phyloP scores from a whole-genome alignment of 2,113 vertebrate species.

The Silurus glanis region DNA sequence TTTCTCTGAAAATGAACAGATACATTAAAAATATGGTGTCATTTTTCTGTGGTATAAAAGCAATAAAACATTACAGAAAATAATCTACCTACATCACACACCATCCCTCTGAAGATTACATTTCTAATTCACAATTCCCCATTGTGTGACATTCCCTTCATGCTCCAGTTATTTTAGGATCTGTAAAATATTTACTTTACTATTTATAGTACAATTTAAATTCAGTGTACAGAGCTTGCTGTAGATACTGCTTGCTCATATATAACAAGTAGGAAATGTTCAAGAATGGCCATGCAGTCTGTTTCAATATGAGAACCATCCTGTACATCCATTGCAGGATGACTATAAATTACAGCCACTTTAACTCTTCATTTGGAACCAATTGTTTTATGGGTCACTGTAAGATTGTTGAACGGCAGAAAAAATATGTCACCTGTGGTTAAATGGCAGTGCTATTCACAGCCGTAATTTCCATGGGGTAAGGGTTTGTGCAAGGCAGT shows the following conservation, averaged over 20 bases:
- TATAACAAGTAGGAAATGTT: not conserved
- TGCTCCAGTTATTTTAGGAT: not conserved
- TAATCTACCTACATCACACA: not conserved
- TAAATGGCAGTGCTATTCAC: slow-evolving; percentile 42
- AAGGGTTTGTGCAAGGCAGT: not conserved
- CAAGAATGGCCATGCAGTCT: not conserved
- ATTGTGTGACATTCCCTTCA: not conserved
- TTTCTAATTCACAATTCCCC: not conserved
- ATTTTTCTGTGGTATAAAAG: not conserved
- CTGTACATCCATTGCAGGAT: not conserved
- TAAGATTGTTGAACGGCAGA: slow-evolving; percentile 33
- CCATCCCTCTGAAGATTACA: not conserved
- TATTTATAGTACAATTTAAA: not conserved
- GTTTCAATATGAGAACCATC: not conserved
- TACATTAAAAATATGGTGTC: not conserved
- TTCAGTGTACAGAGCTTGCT: not conserved
- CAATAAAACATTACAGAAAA: not conserved
- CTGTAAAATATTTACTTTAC: not conserved
- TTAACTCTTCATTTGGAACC: slow-evolving; percentile 37
- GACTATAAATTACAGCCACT: slow-evolving; percentile 37
- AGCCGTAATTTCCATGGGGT: slow-evolving; percentile 17
- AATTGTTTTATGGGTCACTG: slow-evolving; percentile 46
- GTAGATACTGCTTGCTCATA: not conserved
- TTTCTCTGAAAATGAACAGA: not conserved
- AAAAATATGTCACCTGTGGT: slow-evolving; percentile 46